phyloP scores from a whole-genome alignment of 2,888 invertebrate species.

The Papilio gigon region DNA sequence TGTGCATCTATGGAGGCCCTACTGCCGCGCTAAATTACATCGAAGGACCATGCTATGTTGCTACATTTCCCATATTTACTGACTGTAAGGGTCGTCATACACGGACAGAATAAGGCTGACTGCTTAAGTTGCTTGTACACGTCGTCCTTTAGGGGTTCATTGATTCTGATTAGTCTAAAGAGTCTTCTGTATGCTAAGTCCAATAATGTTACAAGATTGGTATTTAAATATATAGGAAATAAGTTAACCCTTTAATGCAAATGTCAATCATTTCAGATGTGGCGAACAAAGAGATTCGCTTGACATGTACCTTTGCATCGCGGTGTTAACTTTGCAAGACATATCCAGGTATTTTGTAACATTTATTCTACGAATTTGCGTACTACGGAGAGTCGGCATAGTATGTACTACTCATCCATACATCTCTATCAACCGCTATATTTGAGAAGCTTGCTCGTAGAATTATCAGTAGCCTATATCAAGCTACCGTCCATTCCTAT shows the following conservation, averaged over 20 bases:
- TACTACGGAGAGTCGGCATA: too few relatives aligned
- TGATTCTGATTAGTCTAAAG: not conserved
- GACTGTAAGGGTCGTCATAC: too few relatives aligned
- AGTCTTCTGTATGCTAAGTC: not conserved
- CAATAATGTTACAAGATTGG: too few relatives aligned
- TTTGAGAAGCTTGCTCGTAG: too few relatives aligned
- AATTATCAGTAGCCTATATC: too few relatives aligned
- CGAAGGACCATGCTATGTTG: not conserved
- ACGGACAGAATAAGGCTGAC: too few relatives aligned
- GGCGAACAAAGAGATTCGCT: not conserved
- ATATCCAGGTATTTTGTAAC: conserved; percentile 13
- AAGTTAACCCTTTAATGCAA: not conserved
- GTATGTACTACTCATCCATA: too few relatives aligned
- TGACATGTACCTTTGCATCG: not conserved
- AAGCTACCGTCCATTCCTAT: too few relatives aligned
- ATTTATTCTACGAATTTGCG: not conserved
- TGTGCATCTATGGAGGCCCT: conserved; percentile 13
- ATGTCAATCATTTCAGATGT: conserved; percentile 16
- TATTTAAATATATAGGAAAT: not conserved
- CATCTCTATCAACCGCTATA: too few relatives aligned
- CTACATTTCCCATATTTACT: conserved; percentile 3
- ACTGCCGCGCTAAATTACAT: not conserved
- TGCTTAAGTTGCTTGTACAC: too few relatives aligned
- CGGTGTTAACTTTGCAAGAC: not conserved
- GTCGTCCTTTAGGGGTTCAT: not conserved